These are phyloP conservation scores for Cervus canadensis DNA, from an alignment of 2,113 vertebrate species.

Conservation along the genomic window DNA sequence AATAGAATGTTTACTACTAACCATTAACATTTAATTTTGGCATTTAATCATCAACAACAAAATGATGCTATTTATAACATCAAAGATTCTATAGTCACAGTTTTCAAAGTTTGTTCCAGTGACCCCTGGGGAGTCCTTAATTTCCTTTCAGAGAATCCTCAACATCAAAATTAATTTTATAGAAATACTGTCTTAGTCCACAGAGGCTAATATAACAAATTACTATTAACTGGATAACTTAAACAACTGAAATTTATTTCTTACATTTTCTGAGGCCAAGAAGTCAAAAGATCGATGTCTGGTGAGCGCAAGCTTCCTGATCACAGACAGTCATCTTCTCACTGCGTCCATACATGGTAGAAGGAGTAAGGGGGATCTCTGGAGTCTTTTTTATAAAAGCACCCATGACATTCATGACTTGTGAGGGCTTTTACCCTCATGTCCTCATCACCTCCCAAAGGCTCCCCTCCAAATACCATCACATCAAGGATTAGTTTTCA, in stretches of 20 bases:
- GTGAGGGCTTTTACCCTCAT: not conserved
- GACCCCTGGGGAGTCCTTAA: not conserved
- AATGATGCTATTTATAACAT: not conserved
- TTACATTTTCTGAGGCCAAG: not conserved
- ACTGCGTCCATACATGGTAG: not conserved
- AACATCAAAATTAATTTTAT: conserved; percentile 12
- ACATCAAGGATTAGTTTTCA: not conserved
- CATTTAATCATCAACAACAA: conserved; percentile 23
- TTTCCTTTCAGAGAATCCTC: not conserved
- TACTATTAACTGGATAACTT: not conserved
- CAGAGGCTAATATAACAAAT: not conserved
- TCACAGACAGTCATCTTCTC: not conserved
- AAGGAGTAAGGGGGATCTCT: not conserved
- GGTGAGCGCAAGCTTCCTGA: not conserved
- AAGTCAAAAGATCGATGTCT: not conserved
- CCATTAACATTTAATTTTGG: not conserved
- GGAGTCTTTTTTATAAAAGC: not conserved
- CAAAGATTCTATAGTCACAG: not conserved
- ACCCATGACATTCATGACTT: not conserved
- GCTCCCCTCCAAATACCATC: not conserved
- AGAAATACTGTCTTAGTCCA: not conserved
- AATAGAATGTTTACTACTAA: not conserved
- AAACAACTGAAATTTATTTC: not conserved
- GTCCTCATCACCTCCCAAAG: not conserved
- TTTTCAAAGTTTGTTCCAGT: not conserved